Conservation (phyloP, 2,888 invertebrate species). For the Odontocolon sp. region DNA sequence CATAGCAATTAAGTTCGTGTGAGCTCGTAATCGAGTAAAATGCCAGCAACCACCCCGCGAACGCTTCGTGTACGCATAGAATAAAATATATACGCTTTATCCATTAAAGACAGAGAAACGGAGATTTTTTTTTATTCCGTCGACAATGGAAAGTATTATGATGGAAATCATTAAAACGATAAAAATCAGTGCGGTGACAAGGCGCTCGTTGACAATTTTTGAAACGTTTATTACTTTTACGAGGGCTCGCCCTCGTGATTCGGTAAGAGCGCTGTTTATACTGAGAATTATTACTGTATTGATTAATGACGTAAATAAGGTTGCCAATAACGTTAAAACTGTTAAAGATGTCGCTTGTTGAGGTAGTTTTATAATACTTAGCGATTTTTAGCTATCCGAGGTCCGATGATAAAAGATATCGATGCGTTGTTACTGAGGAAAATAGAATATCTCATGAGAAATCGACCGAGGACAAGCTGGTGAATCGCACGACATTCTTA, state of each 20-base stretch:
- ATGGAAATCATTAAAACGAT: background rate
- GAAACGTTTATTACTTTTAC: constrained; percentile 33
- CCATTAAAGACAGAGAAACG: background rate
- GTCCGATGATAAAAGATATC: background rate
- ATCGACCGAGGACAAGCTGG: background rate
- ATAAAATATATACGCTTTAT: constrained; percentile 13
- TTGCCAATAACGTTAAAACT: constrained; percentile 48
- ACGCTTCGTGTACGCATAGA: constrained; percentile 1
- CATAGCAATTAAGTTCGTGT: background rate
- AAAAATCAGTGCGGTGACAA: background rate
- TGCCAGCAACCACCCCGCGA: constrained; percentile 16
- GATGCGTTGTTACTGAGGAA: background rate
- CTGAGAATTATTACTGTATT: constrained; percentile 17
- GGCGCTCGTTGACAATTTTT: constrained; percentile 33
- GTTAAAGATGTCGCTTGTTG: constrained; percentile 48
- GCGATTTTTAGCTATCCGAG: constrained; percentile 6
- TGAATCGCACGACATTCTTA: constrained; percentile 25
- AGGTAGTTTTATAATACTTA: constrained; percentile 35
- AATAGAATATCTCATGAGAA: background rate
- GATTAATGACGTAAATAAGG: constrained; percentile 6
- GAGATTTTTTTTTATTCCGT: background rate
- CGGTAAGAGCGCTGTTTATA: constrained; percentile 29
- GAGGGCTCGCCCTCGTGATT: constrained; percentile 1
- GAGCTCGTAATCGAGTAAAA: background rate
- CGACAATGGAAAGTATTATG: constrained; percentile 24